These are phyloP conservation scores for Mesitornis unicolor DNA, from an alignment of 2,113 vertebrate genomes.

Conservation along the genomic window DNA sequence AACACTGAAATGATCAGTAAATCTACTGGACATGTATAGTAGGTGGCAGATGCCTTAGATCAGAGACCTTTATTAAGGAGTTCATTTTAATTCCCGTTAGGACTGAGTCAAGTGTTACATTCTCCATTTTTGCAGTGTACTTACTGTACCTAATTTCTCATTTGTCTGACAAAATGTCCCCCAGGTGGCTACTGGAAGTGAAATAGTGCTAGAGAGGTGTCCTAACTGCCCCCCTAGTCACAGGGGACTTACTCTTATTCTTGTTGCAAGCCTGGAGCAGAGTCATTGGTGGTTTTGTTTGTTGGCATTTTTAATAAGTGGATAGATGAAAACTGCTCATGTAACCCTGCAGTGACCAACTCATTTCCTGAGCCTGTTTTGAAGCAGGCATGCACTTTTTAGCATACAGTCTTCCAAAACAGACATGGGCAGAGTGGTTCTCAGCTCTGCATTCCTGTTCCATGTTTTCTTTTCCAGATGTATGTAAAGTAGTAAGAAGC, in stretches of 20 bases:
- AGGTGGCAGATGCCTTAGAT: background rate
- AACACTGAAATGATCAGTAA: background rate
- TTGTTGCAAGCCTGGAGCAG: background rate
- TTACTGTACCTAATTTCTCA: background rate
- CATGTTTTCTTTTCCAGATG: background rate
- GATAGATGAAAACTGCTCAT: background rate
- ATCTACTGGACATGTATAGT: background rate
- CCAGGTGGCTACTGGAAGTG: background rate
- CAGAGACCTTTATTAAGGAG: background rate
- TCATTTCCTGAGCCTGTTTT: rapidly evolving
- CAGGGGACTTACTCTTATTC: background rate
- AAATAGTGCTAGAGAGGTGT: background rate
- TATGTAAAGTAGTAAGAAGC: background rate
- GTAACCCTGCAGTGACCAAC: background rate
- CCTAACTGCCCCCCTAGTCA: background rate
- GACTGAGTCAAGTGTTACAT: background rate
- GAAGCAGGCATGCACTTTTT: background rate
- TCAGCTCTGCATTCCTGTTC: too few relatives aligned
- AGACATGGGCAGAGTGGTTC: background rate
- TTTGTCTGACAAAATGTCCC: background rate
- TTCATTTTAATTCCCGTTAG: background rate
- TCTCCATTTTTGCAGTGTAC: background rate
- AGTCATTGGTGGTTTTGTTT: background rate
- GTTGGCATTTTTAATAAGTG: background rate
- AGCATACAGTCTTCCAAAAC: background rate